Base-by-base conservation (phyloP, 2,113 vertebrate species). In the Peromyscus polionotus region DNA sequence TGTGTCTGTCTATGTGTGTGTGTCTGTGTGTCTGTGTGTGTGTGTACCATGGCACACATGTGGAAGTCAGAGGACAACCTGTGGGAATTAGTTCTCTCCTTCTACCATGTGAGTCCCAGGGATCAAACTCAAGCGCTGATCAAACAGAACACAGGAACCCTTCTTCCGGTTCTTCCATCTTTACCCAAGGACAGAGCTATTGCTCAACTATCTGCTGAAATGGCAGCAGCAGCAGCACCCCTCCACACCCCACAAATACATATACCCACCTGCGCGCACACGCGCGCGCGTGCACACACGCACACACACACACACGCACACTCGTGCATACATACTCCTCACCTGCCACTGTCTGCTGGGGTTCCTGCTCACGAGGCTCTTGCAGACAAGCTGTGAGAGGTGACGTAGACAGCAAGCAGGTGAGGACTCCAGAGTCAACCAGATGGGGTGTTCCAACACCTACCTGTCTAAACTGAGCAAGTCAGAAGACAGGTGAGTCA, bases 251-350 rank as follows among this genome's bases (percentile, higher is more conserved):
- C 57, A 59, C 57, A 59, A 14, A 59, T 16, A 59, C 57, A 59
- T 17, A 59, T 59, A 59, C 57, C 13, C 57, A 16, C 57, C 13
- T 14, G 9, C 16, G 16, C 22, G 26, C 61, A 36, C 24, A 14
- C 42, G 20, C 28, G 54, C 7, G 19, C 0, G 9, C 3, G 19
- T 7, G 3, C 2, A 8, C 45, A 77, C 26, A 51, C 42, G 7
- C 13, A 51, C 26, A 51, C n/a, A 39, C 36, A 2, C 42, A 31
- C 45, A 17, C 16, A 54, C 4, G 4, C 76, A 12, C 73, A 45
- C 22, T 5, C 0, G 12, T 26, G 10, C 73, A 39, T 39, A 33
- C 33, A n/a, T 36, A n/a, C 7, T 17, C 36, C 33, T 72, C 16
- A 4, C 12, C 75, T 45, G 19, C 36, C 80, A 81, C 36, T 22